Evolutionary conservation across 2,113 vertebrate genomes (phyloP), one percentile per base, ranked within the genome.

Genomic region (Tenebrosternarchus preto): DNA sequence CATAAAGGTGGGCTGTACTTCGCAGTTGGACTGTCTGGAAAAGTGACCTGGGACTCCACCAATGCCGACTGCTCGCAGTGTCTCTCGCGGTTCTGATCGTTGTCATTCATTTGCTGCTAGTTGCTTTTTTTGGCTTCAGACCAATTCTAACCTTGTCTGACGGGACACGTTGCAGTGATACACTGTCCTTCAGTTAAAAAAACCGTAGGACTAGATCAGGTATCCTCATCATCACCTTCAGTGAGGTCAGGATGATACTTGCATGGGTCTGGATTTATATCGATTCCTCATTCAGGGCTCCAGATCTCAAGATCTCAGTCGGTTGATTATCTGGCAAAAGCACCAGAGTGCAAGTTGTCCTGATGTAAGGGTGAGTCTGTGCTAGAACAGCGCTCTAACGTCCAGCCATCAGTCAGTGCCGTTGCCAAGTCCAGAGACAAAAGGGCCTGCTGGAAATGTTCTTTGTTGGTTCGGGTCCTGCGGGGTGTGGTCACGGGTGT

Each of bases 1-100:
- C 0, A 83, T 96, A 78, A 98, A 96, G 95, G 96, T 98, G 76
- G 78, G 84, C 43, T 39, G 55, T 20, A 11, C 11, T 77, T 16
- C 5, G 3, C 36, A 6, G 33, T 36, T 67, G 63, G 33, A 7
- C 1, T 33, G 31, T 2, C 31, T 39, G 31, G 9, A 22, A 68
- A 68, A n/a, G 29, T 39, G 31, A 39, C 64, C 33, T 39, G 1
- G 33, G 12, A 9, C 0, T 5, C 27, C 25, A 25, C 27, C 24
- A 56, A 56, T 29, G 20, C 25, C n/a, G 68, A 19, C 25, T 39
- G 2, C n/a, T 53, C 19, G 24, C 24, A 63, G 17, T 11, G 2
- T 33, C 33, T 27, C 19, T 33, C 4, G 29, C 6, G 17, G 17
- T 66, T 16, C 60, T 29, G 15, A 17, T 29, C 4, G 3, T 29